A percentile compares a stretch with the other conserved stretches of the same genome.
Evolutionary conservation across 2,888 invertebrate genomes (phyloP).

Genomic region (Aproaerema taeniolella): DNA sequence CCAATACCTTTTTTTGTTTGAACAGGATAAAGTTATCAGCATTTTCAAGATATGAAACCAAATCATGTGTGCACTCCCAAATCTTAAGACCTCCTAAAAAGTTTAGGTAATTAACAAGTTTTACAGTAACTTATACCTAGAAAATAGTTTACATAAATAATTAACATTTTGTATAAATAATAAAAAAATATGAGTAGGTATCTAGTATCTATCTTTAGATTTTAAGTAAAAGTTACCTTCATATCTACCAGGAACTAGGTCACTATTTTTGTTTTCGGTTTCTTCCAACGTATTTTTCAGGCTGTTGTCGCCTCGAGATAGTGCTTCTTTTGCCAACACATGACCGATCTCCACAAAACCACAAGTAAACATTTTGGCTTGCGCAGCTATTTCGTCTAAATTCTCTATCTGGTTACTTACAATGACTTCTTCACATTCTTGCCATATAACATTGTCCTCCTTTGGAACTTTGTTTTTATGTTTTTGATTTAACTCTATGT

Average conservation of each 20-base stretch:
- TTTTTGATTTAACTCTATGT: no score
- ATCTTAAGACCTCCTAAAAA: constrained; percentile 92
- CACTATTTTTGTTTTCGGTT: constrained; percentile 82
- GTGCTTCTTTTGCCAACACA: constrained; percentile 50
- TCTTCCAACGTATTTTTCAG: constrained; percentile 54
- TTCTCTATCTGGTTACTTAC: constrained; percentile 41
- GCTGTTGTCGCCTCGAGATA: constrained; percentile 43
- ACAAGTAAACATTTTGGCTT: constrained; percentile 59
- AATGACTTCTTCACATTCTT: constrained; percentile 44
- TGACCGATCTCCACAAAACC: constrained; percentile 68
- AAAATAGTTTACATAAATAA: no score
- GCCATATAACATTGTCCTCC: no score
- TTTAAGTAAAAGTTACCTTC: constrained; percentile 77
- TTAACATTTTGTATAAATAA: no score
- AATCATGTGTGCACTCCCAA: constrained; percentile 95
- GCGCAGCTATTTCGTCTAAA: constrained; percentile 43
- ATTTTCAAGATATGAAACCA: constrained; percentile 81
- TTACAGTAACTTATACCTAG: no score
- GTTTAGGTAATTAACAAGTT: no score
- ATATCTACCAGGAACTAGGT: constrained; percentile 85
- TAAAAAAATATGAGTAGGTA: not conserved
- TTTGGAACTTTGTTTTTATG: no score
- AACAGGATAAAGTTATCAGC: constrained; percentile 41
- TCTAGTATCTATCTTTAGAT: no score
- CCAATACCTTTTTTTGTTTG: constrained; percentile 81